Conservation (phyloP, 1,140 invertebrate genomes). For the Aphidius ervi region DNA sequence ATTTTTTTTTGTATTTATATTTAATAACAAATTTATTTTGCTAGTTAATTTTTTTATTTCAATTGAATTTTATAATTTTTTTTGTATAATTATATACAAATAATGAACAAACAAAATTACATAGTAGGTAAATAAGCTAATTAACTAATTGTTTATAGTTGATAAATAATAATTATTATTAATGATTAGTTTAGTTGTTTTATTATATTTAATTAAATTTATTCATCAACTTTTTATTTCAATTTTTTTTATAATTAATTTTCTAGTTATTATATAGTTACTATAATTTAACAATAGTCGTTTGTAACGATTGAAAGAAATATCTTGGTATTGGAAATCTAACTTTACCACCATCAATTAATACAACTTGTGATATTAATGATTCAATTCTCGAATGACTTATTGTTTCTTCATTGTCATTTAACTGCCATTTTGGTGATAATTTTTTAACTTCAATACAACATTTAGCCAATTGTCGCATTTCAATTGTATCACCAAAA, state of each 20-base stretch:
- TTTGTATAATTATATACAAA: no score
- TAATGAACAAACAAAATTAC: no score
- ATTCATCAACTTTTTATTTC: no score
- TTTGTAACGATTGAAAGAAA: slow-evolving; percentile 85
- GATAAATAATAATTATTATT: no score
- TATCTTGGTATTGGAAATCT: slow-evolving; percentile 72
- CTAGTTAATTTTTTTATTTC: no score
- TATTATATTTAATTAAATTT: no score
- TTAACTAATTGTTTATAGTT: no score
- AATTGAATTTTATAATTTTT: background rate
- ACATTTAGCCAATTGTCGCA: slow-evolving; percentile 52
- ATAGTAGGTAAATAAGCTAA: no score
- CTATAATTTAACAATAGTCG: slow-evolving; percentile 75
- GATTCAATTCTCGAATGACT: slow-evolving; percentile 57
- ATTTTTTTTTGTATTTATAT: background rate
- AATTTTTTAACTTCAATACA: slow-evolving; percentile 55
- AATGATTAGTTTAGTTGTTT: no score
- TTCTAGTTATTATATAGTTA: no score
- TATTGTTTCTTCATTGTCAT: slow-evolving; percentile 44
- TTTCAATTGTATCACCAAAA: slow-evolving; percentile 53
- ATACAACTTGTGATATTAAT: slow-evolving; percentile 62
- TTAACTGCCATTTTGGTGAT: slow-evolving; percentile 42
- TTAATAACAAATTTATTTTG: no score
- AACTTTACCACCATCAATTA: slow-evolving; percentile 62
- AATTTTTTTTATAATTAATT: no score